These are phyloP conservation scores for Synanthedon myopaeformis DNA, from an alignment of 2,888 invertebrate species.

Conservation along the genomic window DNA sequence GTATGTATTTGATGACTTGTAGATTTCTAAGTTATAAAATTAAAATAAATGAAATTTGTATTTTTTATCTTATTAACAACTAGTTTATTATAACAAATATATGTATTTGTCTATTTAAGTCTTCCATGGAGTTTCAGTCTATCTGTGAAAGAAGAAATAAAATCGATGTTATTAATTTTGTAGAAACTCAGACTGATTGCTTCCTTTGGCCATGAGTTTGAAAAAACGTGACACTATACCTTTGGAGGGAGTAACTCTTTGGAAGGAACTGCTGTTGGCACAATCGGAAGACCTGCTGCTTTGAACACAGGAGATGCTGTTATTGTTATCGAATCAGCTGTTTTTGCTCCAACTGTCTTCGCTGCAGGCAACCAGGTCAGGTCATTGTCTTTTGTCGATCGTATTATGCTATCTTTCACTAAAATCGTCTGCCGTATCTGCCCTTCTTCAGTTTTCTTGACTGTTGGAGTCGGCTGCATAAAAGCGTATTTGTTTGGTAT, in stretches of 20 bases:
- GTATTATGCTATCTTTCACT: background rate
- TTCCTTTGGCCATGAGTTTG: background rate
- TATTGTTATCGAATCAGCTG: background rate
- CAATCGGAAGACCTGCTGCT: too few species aligned
- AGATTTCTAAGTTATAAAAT: too few species aligned
- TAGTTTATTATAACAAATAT: too few species aligned
- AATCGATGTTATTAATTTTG: conserved; percentile 1
- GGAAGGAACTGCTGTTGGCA: conserved; percentile 7
- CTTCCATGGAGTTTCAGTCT: background rate
- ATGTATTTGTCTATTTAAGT: too few species aligned
- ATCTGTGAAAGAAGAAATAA: background rate
- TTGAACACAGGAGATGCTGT: background rate
- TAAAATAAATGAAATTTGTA: too few species aligned
- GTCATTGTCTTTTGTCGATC: background rate
- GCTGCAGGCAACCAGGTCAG: background rate
- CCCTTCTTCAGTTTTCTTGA: background rate
- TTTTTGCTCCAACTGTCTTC: background rate
- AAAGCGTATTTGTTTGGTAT: background rate
- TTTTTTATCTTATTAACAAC: too few species aligned
- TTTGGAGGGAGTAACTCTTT: conserved; percentile 30
- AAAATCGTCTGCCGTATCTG: background rate
- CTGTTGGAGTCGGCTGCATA: background rate
- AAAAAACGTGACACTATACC: conserved; percentile 11
- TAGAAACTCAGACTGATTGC: background rate
- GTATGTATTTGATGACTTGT: too few species aligned